These are phyloP conservation scores for Spodoptera picta DNA, from an alignment of 2,888 invertebrate genomes.

Conservation along the genomic window DNA sequence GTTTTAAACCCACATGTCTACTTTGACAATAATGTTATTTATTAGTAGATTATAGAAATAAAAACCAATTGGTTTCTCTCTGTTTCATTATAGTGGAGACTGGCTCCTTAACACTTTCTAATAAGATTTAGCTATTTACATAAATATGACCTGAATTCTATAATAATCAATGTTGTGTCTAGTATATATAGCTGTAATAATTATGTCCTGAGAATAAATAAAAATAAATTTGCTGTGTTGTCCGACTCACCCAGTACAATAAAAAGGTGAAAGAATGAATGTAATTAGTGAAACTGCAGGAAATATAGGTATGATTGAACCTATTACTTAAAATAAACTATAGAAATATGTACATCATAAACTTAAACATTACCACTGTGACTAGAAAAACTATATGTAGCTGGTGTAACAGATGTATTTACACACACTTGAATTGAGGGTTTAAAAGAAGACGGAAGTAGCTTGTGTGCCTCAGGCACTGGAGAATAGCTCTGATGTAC, in stretches of 20 bases:
- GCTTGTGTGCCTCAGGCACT: constrained; percentile 85
- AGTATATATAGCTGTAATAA: no score
- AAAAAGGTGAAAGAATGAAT: constrained; percentile 28
- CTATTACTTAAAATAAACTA: constrained; percentile 56
- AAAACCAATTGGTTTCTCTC: no score
- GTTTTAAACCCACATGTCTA: no score
- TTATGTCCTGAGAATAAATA: no score
- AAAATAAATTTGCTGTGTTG: no score
- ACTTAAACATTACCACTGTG: constrained; percentile 85
- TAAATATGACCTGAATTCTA: no score
- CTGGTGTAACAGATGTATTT: constrained; percentile 86
- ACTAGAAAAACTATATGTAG: constrained; percentile 89
- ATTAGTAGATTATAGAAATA: no score
- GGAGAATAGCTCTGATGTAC: constrained; percentile 84
- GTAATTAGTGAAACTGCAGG: constrained; percentile 82
- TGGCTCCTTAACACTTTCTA: no score
- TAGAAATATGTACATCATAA: constrained; percentile 61
- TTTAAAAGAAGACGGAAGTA: constrained; percentile 86
- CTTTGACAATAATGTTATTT: no score
- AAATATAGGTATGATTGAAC: constrained; percentile 57
- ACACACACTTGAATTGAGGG: constrained; percentile 88
- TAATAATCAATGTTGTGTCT: no score
- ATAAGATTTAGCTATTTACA: no score
- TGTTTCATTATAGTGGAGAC: no score
- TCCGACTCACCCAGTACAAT: background rate